Evolutionary conservation across 2,113 vertebrate genomes (phyloP).

Genomic region (Hucho hucho): DNA sequence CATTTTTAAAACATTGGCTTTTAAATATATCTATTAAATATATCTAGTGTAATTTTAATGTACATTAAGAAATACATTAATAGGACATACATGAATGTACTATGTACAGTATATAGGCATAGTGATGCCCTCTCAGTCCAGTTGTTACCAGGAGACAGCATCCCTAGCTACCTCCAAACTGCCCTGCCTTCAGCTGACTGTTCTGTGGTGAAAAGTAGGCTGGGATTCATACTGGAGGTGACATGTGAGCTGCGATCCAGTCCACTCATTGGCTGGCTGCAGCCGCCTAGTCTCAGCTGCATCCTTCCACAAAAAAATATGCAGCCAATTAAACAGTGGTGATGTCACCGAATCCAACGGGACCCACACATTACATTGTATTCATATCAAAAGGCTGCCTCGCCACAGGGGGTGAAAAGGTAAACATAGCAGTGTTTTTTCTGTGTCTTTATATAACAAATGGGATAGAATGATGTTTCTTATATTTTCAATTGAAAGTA

Average conservation of each 20-base stretch:
- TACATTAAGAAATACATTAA: no score
- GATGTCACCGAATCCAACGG: slow-evolving; percentile 21
- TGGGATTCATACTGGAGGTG: not conserved
- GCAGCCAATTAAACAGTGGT: slow-evolving; percentile 43
- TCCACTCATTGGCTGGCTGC: not conserved
- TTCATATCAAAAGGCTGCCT: not conserved
- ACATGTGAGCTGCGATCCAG: slow-evolving; percentile 24
- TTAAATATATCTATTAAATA: slow-evolving; percentile 6
- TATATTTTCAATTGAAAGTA: slow-evolving; percentile 35
- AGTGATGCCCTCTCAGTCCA: no score
- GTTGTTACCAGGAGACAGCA: not conserved
- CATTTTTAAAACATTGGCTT: slow-evolving; percentile 14
- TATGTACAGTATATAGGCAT: no score
- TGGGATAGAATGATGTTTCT: slow-evolving; percentile 11
- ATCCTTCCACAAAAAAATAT: slow-evolving; percentile 39
- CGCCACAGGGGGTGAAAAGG: not conserved
- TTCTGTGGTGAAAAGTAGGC: not conserved
- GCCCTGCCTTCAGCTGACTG: no score
- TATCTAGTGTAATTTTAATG: no score
- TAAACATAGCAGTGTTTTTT: slow-evolving; percentile 2
- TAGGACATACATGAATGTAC: no score
- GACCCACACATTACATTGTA: not conserved
- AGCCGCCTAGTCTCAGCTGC: slow-evolving; percentile 5
- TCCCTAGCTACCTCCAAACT: no score
- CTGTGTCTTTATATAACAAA: not conserved